Conservation (phyloP, 2,888 invertebrate species). For the Drosophila helvetica region DNA sequence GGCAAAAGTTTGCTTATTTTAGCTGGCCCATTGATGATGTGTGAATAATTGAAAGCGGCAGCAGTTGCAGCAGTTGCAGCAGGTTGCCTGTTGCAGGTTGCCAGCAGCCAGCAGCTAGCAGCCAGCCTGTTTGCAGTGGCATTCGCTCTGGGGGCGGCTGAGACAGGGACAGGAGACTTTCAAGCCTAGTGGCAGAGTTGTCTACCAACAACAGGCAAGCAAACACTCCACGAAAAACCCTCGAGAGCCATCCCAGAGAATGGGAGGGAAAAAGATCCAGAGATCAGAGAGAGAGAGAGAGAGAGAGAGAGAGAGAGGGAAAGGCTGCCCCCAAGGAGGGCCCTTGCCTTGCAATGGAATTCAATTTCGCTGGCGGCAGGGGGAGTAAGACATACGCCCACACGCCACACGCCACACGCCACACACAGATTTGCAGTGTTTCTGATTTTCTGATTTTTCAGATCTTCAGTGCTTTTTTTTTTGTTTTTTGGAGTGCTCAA, state of each 20-base stretch:
- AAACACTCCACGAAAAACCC: conserved; percentile 60
- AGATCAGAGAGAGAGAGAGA: conserved; percentile 1
- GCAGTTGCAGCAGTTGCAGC: conserved; percentile 27
- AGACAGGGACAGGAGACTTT: conserved; percentile 23
- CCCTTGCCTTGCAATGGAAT: conserved; percentile 51
- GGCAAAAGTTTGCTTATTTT: conserved; percentile 10
- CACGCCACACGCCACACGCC: conserved; percentile 39
- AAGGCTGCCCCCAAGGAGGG: conserved; percentile 45
- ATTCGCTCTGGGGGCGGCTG: conserved; percentile 12
- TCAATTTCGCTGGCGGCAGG: conserved; percentile 58
- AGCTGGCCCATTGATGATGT: conserved; percentile 54
- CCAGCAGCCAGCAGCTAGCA: no score
- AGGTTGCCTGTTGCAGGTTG: conserved; percentile 17
- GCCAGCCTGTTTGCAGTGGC: no score
- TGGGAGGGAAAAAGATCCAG: background rate
- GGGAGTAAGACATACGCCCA: conserved; percentile 52
- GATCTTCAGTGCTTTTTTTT: background rate
- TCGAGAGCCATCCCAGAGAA: conserved; percentile 52
- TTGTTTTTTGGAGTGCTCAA: conserved; percentile 26
- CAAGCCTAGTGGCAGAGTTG: conserved; percentile 56
- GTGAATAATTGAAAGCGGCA: conserved; percentile 67
- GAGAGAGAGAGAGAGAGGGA: conserved; percentile 14
- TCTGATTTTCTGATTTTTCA: background rate
- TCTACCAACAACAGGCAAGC: conserved; percentile 73
- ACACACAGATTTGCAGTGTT: background rate